phyloP scores from a whole-genome alignment of 2,888 invertebrate genomes.

The Drosophila yooni region DNA sequence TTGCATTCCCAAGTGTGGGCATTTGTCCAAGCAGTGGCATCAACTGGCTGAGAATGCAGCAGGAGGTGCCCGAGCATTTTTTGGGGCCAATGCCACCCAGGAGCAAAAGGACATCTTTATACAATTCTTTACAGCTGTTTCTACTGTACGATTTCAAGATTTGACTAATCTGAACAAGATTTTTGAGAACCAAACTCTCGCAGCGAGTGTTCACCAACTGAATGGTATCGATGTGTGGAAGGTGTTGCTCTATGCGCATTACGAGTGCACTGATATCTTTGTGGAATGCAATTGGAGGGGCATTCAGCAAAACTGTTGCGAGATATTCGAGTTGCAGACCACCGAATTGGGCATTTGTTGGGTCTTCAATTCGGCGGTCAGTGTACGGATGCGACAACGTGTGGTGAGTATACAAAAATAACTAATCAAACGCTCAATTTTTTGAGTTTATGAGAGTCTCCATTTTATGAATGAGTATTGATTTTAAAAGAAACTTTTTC shows the following conservation, averaged over 20 bases:
- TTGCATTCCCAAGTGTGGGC: slow-evolving; percentile 82
- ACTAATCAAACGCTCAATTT: not conserved
- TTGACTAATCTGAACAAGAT: slow-evolving; percentile 49
- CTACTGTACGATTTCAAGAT: slow-evolving; percentile 62
- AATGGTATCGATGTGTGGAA: slow-evolving; percentile 71
- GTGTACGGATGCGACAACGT: slow-evolving; percentile 43
- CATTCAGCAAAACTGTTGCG: slow-evolving; percentile 84
- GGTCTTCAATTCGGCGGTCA: slow-evolving; percentile 85
- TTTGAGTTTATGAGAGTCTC: not conserved
- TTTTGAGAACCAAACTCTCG: slow-evolving; percentile 62
- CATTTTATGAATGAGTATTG: not conserved
- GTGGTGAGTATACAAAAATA: slow-evolving; percentile 48
- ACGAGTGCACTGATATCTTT: slow-evolving; percentile 83
- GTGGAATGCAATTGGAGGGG: slow-evolving; percentile 85
- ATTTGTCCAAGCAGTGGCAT: slow-evolving; percentile 81
- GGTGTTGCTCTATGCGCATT: slow-evolving; percentile 64
- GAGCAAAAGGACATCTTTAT: slow-evolving; percentile 65
- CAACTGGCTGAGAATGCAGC: slow-evolving; percentile 71
- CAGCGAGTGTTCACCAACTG: slow-evolving; percentile 60
- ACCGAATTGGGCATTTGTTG: slow-evolving; percentile 86
- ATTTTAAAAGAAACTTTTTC: not conserved
- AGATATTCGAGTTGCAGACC: slow-evolving; percentile 84
- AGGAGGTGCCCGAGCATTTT: slow-evolving; percentile 67
- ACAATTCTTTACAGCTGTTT: slow-evolving; percentile 66
- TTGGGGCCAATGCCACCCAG: slow-evolving; percentile 69